Evolutionary conservation across 2,113 vertebrate species (phyloP).

Genomic region (Toxotes chatareus): DNA sequence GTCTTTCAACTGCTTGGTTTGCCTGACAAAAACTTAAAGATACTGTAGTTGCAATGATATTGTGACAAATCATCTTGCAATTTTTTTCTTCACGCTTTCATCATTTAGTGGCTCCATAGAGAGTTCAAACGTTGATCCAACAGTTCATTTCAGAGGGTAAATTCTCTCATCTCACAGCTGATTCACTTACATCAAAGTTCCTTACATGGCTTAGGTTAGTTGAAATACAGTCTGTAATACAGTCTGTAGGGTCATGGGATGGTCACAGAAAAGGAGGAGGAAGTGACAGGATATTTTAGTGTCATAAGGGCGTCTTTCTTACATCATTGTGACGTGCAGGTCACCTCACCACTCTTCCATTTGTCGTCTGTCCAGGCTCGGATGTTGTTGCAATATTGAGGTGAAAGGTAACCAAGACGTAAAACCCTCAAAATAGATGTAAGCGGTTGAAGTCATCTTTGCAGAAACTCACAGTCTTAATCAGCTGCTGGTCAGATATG

Average conservation of each 20-base stretch:
- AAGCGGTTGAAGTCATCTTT: not conserved
- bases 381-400: not conserved
- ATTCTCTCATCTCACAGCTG: not conserved
- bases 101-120: not conserved
- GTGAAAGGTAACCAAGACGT: slow-evolving; percentile 18
- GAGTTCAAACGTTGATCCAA: not conserved
- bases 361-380: not conserved
- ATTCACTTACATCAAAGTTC: too few relatives aligned
- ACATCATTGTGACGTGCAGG: not conserved
- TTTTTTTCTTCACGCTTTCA: too few relatives aligned
- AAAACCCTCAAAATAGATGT: not conserved
- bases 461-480: not conserved
- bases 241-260: not conserved
- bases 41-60: too few relatives aligned
- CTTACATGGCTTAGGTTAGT: not conserved
- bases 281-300: not conserved
- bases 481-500: slow-evolving; percentile 22
- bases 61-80: too few relatives aligned
- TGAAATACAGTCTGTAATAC: not conserved
- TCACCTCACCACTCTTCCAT: not conserved
- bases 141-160: not conserved
- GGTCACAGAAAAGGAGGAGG: not conserved
- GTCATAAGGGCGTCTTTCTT: not conserved
- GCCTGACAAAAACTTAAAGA: too few relatives aligned
- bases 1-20: too few relatives aligned